Evolutionary conservation across 1,140 invertebrate species (phyloP).

Genomic region (Neodiprion pinetum): DNA sequence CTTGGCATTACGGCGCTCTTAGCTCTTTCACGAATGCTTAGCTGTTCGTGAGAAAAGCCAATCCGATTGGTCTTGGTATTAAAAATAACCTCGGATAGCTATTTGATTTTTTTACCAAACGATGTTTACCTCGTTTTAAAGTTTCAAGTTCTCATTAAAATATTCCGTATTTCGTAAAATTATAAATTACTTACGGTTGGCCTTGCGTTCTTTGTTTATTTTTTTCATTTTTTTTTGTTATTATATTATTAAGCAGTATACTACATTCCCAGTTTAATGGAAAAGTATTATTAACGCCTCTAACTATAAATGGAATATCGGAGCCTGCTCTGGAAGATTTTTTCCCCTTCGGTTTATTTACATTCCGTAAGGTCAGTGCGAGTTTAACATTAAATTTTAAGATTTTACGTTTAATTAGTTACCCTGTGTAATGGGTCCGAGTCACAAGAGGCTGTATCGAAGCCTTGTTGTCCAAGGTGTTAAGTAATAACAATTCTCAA

Average conservation of each 20-base stretch:
- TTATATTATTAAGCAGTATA: constrained; percentile 35
- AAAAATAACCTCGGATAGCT: constrained; percentile 63
- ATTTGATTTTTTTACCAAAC: constrained; percentile 1
- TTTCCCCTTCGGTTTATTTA: constrained; percentile 20
- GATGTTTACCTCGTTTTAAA: neutral
- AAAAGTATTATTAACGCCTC: constrained; percentile 53
- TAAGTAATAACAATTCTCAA: neutral
- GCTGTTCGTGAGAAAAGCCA: constrained; percentile 28
- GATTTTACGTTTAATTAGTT: constrained; percentile 22
- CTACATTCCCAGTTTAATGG: constrained; percentile 52
- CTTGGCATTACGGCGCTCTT: neutral
- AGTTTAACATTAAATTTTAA: neutral
- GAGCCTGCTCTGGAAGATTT: constrained; percentile 52
- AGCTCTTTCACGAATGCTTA: neutral
- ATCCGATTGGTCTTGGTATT: constrained; percentile 64
- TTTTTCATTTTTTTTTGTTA: constrained; percentile 17
- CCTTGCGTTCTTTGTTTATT: constrained; percentile 3
- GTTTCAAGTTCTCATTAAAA: constrained; percentile 9
- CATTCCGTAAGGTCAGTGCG: neutral
- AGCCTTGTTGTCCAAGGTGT: constrained; percentile 20
- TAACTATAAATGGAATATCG: constrained; percentile 51
- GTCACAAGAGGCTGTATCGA: constrained; percentile 29
- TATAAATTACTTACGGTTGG: constrained; percentile 12
- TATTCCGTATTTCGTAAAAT: constrained; percentile 1
- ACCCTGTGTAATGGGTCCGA: constrained; percentile 34